Evolutionary conservation across 2,113 vertebrate species (phyloP).

Genomic region (Fregetta grallaria): DNA sequence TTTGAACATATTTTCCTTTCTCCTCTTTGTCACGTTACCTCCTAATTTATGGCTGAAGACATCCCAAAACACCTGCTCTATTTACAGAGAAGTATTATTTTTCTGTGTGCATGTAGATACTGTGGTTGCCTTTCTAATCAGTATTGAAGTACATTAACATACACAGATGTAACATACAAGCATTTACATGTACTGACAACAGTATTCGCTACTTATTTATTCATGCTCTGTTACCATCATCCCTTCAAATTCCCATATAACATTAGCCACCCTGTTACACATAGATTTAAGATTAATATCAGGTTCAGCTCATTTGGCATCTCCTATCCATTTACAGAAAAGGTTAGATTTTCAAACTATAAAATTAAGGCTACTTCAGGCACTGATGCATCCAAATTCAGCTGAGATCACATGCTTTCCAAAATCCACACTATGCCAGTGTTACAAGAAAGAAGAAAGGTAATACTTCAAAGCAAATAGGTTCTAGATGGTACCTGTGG

Average conservation of each 20-base stretch:
- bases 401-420: fast-evolving
- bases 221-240: background rate
- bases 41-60: background rate
- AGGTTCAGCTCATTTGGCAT: background rate
- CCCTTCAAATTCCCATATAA: background rate
- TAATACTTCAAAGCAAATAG: background rate
- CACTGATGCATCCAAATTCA: background rate
- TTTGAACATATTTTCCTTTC: background rate
- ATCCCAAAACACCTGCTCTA: background rate
- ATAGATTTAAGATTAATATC: background rate
- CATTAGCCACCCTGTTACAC: background rate
- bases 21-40: background rate
- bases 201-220: background rate
- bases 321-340: background rate
- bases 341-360: background rate
- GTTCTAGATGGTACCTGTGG: constrained; percentile 83
- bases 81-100: background rate
- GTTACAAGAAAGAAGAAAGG: background rate
- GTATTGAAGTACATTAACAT: background rate
- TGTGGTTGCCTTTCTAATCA: background rate
- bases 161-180: background rate
- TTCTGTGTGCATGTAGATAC: background rate
- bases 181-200: background rate
- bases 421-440: fast-evolving
- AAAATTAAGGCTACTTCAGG: background rate